A percentile compares a stretch with the other conserved stretches of the same genome.
Conservation (phyloP, 2,888 invertebrate species). For the Pherbina coryleti region DNA sequence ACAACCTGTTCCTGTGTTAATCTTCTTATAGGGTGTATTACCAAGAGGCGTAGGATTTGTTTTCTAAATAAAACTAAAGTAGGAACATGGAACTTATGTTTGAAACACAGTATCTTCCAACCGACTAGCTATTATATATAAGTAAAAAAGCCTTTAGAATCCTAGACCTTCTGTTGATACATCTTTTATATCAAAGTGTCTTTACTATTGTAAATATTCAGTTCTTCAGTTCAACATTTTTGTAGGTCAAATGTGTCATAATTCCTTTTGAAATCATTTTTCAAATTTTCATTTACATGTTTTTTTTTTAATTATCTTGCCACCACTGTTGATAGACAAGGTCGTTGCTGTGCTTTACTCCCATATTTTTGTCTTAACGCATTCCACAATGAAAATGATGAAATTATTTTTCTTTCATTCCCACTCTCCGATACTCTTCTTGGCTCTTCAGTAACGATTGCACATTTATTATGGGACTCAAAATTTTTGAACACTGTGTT, state of each 20-base stretch:
- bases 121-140: no score
- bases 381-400: constrained; percentile 13
- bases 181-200: no score
- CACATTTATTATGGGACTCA: background rate
- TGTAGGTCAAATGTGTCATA: background rate
- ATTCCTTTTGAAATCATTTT: background rate
- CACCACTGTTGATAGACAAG: constrained; percentile 2
- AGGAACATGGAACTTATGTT: no score
- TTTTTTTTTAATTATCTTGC: background rate
- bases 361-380: background rate
- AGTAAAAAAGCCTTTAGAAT: no score
- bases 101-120: no score
- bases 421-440: background rate
- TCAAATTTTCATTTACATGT: background rate
- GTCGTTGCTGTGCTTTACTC: background rate
- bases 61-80: no score
- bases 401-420: background rate
- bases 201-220: no score
- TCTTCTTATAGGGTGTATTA: no score
- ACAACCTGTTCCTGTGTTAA: no score
- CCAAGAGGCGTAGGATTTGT: no score
- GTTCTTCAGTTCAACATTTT: no score
- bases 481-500: background rate
- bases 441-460: background rate
- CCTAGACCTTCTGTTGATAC: no score